Base-by-base conservation (phyloP, 2,888 invertebrate genomes). In the Cryptocephalus primarius region DNA sequence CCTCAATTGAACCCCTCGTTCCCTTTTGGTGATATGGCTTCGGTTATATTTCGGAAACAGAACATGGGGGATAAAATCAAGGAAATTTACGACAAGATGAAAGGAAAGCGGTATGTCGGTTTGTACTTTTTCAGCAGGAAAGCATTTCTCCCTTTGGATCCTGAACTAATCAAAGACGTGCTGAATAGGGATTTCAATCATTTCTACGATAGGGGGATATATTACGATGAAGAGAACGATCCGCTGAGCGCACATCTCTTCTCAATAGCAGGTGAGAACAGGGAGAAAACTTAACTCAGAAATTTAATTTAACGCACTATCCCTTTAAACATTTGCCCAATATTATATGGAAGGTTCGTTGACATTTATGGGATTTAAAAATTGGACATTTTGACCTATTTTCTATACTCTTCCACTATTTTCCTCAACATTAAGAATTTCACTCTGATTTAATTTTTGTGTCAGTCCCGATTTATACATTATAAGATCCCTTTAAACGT, bases 141-240 rank as follows among this genome's bases (percentile, higher is more conserved):
- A 2, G 76, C 76, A n/a, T 62, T 84, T 33, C 62, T 82, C 32
- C 68, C 83, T 8, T 70, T 82, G 46, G 80, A 83, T 64, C 75
- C 78, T 9, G 75, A 78, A 10, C 60, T 83, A 49, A 76, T 78
- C 1, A 79, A 79, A 53, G 57, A 74, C 44, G 71, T 84, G 13
- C 60, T 83, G 55, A 50, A 55, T 9, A 56, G 53, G 55, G 82
- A 83, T 60, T 84, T 81, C 54, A 71, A 70, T 9, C 69, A 78
- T 62, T 84, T 85, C 54, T 75, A 77, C 62, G 81, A 83, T 55
- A 77, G 82, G 42, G 83, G 82, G 1, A 70, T 78, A 33, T 77
- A 78, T 58, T 72, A 70, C 43, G 79, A 81, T 47, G 80, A 80
- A 44, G 66, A 73, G 11, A 73, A 75, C 12, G 80, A 83, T 63